These are phyloP conservation scores for Ricordea florida DNA, from an alignment of 92 coral and sea anemone species.

Conservation along the genomic window DNA sequence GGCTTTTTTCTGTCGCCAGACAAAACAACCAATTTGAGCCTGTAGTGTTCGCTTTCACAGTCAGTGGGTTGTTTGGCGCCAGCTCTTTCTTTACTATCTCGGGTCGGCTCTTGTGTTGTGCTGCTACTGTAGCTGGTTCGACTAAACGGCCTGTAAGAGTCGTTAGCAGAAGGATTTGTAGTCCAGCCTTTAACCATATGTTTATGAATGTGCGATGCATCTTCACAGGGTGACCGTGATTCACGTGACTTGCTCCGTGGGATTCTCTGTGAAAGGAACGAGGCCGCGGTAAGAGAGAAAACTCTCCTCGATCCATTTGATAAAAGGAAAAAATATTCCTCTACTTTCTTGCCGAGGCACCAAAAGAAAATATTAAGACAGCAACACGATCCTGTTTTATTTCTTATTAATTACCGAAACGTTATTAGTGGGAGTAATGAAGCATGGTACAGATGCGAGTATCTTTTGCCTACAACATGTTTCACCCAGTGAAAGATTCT, in stretches of 20 bases:
- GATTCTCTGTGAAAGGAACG: slow-evolving; percentile 71
- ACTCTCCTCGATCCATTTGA: background rate
- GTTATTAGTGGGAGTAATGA: too few relatives aligned
- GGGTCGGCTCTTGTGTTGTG: background rate
- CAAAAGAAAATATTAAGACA: too few relatives aligned
- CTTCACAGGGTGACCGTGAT: slow-evolving; percentile 62
- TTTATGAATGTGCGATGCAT: slow-evolving; percentile 80
- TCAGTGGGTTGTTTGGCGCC: background rate
- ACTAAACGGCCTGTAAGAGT: slow-evolving; percentile 58
- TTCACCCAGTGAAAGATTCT: too few relatives aligned
- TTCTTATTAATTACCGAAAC: too few relatives aligned
- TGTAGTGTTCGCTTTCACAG: slow-evolving; percentile 17
- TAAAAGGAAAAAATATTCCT: too few relatives aligned
- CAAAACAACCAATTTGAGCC: slow-evolving; percentile 24
- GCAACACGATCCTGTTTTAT: too few relatives aligned
- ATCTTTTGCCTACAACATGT: too few relatives aligned
- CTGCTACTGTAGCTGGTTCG: background rate
- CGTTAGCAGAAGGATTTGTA: slow-evolving; percentile 76
- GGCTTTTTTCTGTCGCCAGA: slow-evolving; percentile 1
- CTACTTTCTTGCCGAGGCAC: too few relatives aligned
- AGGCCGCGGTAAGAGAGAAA: too few relatives aligned
- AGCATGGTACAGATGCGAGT: too few relatives aligned
- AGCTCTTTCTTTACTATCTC: background rate
- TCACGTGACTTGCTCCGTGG: slow-evolving; percentile 67
- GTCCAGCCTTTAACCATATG: slow-evolving; percentile 99